A percentile compares a stretch with the other conserved stretches of the same genome.
phyloP scores from a whole-genome alignment of 2,113 vertebrate species.

The Neodon shergylaensis region DNA sequence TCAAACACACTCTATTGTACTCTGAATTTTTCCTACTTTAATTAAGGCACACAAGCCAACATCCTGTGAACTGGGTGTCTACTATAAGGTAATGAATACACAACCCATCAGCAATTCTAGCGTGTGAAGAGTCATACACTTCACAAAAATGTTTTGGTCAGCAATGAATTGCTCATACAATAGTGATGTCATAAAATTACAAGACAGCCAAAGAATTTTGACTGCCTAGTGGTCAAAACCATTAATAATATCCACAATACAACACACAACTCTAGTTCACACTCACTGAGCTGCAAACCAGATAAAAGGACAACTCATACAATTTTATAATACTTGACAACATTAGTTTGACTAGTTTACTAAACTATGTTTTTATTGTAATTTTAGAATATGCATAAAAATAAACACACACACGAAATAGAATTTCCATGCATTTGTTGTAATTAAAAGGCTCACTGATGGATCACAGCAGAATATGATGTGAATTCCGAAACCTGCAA shows the following conservation, averaged over 20 bases:
- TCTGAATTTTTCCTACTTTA: neutral
- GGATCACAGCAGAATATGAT: neutral
- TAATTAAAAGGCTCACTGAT: neutral
- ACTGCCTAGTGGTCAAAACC: neutral
- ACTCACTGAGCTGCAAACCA: neutral
- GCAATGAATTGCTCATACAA: neutral
- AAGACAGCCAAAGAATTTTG: neutral
- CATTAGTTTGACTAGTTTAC: neutral
- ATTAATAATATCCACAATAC: neutral
- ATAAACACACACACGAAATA: neutral
- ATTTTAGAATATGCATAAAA: neutral
- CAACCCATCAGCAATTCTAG: neutral
- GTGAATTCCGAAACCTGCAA: neutral
- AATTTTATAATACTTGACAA: neutral
- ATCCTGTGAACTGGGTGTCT: neutral
- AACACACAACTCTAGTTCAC: neutral
- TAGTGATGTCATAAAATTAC: neutral
- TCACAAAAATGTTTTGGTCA: neutral
- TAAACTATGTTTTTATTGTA: neutral
- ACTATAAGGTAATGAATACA: neutral
- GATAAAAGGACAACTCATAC: neutral
- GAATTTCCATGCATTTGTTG: neutral
- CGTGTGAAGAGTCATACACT: neutral
- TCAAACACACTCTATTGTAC: neutral
- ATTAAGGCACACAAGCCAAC: neutral